These are phyloP conservation scores for Psococerastis gibbosa DNA, from an alignment of 2,888 invertebrate species.

Conservation along the genomic window DNA sequence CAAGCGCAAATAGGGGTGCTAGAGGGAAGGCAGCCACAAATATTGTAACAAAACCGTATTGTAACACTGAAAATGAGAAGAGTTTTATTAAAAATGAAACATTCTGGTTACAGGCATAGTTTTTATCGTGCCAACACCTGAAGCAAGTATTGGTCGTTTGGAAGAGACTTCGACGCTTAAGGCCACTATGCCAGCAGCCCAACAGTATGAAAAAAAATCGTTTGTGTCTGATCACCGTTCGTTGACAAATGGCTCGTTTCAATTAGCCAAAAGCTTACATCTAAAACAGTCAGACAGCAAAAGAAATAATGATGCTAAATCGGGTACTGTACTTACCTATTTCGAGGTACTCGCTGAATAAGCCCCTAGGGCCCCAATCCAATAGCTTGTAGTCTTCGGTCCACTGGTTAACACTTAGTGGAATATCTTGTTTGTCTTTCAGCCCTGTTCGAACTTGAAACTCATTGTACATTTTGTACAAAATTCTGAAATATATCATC, in stretches of 20 bases:
- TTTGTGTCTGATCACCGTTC: neutral
- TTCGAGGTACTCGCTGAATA: slow-evolving; percentile 70
- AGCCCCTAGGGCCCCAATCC: slow-evolving; percentile 40
- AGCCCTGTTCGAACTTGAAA: slow-evolving; percentile 29
- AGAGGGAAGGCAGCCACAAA: slow-evolving; percentile 75
- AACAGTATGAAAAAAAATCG: too few species aligned
- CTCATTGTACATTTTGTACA: slow-evolving; percentile 23
- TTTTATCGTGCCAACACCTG: too few species aligned
- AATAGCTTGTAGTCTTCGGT: slow-evolving; percentile 52
- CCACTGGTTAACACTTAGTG: slow-evolving; percentile 43
- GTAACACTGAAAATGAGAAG: slow-evolving; percentile 39
- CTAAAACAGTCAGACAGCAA: too few species aligned
- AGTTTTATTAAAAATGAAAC: too few species aligned
- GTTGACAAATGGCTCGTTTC: neutral
- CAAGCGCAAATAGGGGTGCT: slow-evolving; percentile 60
- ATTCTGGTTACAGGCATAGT: too few species aligned
- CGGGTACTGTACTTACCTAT: slow-evolving; percentile 41
- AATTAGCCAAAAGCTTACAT: neutral
- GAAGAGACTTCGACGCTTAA: too few species aligned
- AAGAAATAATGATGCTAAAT: neutral
- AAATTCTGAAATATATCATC: too few species aligned
- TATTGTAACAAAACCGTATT: slow-evolving; percentile 70
- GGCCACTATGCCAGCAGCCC: too few species aligned
- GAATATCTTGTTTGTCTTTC: slow-evolving; percentile 27
- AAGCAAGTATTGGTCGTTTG: too few species aligned